These are phyloP conservation scores for Bombus cullumanus DNA, from an alignment of 1,140 invertebrate genomes.

Conservation along the genomic window DNA sequence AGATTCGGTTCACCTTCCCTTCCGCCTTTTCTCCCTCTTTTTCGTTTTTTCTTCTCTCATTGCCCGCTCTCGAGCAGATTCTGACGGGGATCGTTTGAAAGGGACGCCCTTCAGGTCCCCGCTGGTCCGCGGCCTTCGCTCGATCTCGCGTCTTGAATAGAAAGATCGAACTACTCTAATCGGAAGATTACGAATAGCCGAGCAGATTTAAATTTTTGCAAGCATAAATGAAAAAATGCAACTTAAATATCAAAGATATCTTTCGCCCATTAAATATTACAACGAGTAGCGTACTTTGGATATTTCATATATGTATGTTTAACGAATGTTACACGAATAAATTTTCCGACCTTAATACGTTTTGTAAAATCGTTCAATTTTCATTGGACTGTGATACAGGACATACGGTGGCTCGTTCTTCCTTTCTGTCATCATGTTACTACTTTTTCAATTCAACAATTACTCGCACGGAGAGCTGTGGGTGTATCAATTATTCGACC, in stretches of 20 bases:
- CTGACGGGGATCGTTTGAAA: slow-evolving; percentile 7
- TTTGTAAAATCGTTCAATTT: too few species aligned
- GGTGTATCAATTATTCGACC: neutral
- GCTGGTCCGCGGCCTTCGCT: neutral
- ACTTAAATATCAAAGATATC: neutral
- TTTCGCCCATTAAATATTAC: neutral
- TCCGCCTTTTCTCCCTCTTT: slow-evolving; percentile 2
- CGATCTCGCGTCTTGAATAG: slow-evolving; percentile 28
- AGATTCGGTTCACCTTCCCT: slow-evolving; percentile 57
- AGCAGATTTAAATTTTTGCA: neutral
- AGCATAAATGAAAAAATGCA: neutral
- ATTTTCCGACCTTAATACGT: neutral
- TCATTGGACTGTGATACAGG: too few species aligned
- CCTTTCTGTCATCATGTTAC: neutral
- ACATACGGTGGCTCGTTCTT: neutral
- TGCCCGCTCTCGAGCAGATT: slow-evolving; percentile 35
- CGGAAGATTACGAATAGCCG: neutral
- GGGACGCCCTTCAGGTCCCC: slow-evolving; percentile 19
- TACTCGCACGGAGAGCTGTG: neutral
- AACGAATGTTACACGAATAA: neutral
- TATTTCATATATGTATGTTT: neutral
- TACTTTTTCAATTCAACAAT: too few species aligned
- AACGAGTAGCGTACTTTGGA: neutral
- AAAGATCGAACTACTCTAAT: slow-evolving; percentile 12
- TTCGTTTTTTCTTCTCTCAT: slow-evolving; percentile 34